These are phyloP conservation scores for Idaea straminata DNA, from an alignment of 2,888 invertebrate species.

Conservation along the genomic window DNA sequence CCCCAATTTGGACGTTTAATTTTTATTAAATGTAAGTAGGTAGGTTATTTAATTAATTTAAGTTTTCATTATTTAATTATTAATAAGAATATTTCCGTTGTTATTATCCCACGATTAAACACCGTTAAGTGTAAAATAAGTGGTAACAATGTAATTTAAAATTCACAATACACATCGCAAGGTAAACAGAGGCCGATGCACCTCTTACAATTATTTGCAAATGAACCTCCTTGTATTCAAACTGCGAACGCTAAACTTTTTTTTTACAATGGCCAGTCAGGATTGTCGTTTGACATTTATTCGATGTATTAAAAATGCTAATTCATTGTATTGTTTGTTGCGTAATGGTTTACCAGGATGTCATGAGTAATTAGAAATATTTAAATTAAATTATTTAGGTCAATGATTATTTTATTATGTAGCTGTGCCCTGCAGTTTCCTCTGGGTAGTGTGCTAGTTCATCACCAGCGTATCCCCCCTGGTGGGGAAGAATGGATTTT, in stretches of 20 bases:
- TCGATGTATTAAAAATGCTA: background rate
- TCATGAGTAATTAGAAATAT: background rate
- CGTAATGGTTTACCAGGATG: background rate
- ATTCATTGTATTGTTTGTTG: background rate
- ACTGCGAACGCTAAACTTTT: conserved; percentile 42
- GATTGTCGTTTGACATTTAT: background rate
- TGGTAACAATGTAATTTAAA: conserved; percentile 37
- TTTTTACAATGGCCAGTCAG: background rate
- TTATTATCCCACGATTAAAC: conserved; percentile 22
- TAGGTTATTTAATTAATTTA: no score
- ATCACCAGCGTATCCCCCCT: no score
- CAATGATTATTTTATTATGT: background rate
- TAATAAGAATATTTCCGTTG: no score
- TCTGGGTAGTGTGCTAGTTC: no score
- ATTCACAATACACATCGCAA: conserved; percentile 63
- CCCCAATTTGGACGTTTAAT: no score
- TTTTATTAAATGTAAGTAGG: no score
- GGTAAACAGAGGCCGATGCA: conserved; percentile 71
- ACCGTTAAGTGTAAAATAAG: conserved; percentile 36
- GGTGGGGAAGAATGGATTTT: no score
- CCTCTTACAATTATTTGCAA: conserved; percentile 66
- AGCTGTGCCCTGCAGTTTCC: no score
- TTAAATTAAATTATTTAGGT: background rate
- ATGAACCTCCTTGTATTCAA: conserved; percentile 51
- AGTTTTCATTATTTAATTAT: no score